Evolutionary conservation across 1,140 invertebrate genomes (phyloP).

Genomic region (Tetraneura akinire): DNA sequence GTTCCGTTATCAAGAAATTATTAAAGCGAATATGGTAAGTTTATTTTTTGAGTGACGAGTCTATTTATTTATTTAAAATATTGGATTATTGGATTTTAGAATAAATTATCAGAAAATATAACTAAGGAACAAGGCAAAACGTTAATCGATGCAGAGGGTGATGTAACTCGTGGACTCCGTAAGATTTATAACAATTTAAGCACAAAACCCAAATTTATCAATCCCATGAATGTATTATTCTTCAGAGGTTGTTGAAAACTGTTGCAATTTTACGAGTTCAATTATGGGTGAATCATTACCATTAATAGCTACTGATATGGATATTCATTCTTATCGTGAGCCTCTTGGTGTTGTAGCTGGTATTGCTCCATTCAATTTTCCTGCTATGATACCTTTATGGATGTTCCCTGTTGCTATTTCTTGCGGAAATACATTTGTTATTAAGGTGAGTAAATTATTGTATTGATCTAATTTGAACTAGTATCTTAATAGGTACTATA

Average conservation of each 20-base stretch:
- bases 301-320: conserved; percentile 90
- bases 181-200: conserved; percentile 60
- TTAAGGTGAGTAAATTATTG: conserved; percentile 63
- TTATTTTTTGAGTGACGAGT: neutral
- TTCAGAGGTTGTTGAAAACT: conserved; percentile 94
- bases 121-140: conserved; percentile 98
- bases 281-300: conserved; percentile 87
- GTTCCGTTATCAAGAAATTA: conserved; percentile 85
- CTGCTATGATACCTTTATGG: conserved; percentile 99
- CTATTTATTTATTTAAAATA: conserved; percentile 19
- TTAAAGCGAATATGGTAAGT: conserved; percentile 72
- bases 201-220: neutral
- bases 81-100: conserved; percentile 58
- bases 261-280: conserved; percentile 87
- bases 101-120: conserved; percentile 87
- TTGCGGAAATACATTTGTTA: conserved; percentile 79
- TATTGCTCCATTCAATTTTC: conserved; percentile 94
- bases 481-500: too few species aligned
- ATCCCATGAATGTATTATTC: conserved; percentile 49
- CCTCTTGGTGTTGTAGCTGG: conserved; percentile 89
- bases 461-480: too few species aligned
- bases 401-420: conserved; percentile 94
- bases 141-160: conserved; percentile 93
- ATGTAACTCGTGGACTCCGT: conserved; percentile 95
- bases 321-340: conserved; percentile 83